Evolutionary conservation across 2,888 invertebrate genomes (phyloP).

Genomic region (Nysson spinosus): DNA sequence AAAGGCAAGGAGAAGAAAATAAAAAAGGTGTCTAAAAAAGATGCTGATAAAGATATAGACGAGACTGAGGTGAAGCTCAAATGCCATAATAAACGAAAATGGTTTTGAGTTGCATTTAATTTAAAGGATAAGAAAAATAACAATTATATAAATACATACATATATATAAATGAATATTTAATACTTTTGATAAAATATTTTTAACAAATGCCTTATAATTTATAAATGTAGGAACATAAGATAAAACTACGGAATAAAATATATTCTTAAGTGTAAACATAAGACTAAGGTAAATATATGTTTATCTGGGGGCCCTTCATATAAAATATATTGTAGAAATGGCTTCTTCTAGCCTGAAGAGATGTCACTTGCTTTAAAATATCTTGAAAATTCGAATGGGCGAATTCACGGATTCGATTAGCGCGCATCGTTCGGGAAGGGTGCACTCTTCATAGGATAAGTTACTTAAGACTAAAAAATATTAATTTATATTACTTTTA

Average conservation of each 20-base stretch:
- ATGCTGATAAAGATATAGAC: slow-evolving; percentile 82
- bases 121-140: slow-evolving; percentile 9
- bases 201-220: slow-evolving; percentile 39
- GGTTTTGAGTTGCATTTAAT: slow-evolving; percentile 72
- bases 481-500: slow-evolving; percentile 10
- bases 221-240: slow-evolving; percentile 32
- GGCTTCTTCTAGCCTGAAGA: no score
- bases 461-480: slow-evolving; percentile 53
- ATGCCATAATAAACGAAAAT: slow-evolving; percentile 79
- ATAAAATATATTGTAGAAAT: no score
- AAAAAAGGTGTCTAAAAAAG: slow-evolving; percentile 79
- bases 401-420: slow-evolving; percentile 57
- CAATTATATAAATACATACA: slow-evolving; percentile 9
- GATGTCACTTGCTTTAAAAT: slow-evolving; percentile 41
- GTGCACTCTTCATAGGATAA: slow-evolving; percentile 62
- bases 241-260: slow-evolving; percentile 40
- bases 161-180: slow-evolving; percentile 25
- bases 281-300: no score
- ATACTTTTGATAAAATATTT: slow-evolving; percentile 48
- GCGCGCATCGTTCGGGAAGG: slow-evolving; percentile 51
- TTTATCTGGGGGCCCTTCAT: no score
- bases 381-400: slow-evolving; percentile 70
- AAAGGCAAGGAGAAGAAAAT: slow-evolving; percentile 76
- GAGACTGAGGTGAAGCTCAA: slow-evolving; percentile 78
- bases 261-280: slow-evolving; percentile 1